phyloP scores from a whole-genome alignment of 2,113 vertebrate species.

The Epinephelus cyanopodus region DNA sequence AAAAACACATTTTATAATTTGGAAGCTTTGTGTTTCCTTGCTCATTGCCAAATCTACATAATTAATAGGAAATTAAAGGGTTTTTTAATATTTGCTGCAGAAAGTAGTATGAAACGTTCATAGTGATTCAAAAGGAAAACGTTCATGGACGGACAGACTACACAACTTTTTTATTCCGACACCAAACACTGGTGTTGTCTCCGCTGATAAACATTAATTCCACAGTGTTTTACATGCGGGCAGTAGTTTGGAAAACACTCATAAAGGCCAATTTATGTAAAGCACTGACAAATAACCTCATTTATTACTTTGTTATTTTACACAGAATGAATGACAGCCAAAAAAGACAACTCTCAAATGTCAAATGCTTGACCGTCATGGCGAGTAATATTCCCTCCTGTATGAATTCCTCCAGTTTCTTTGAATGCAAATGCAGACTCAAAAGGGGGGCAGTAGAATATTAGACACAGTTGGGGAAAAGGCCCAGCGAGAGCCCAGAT shows the following conservation, averaged over 20 bases:
- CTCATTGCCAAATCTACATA: neutral
- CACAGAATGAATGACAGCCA: neutral
- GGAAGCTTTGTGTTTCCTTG: neutral
- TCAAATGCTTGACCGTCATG: slow-evolving; percentile 1
- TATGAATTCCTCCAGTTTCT: neutral
- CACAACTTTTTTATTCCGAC: neutral
- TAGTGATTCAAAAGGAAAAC: neutral
- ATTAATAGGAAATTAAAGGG: neutral
- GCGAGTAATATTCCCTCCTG: neutral
- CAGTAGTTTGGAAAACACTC: neutral
- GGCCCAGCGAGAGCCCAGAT: slow-evolving; percentile 43
- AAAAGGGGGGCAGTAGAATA: neutral
- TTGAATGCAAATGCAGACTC: slow-evolving; percentile 14
- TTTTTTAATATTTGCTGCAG: neutral
- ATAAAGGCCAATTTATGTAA: neutral
- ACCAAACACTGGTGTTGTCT: neutral
- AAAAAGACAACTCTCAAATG: neutral
- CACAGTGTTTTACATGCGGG: neutral
- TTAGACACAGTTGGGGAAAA: slow-evolving; percentile 20
- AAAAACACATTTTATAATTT: slow-evolving; percentile 1
- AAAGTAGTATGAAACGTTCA: neutral
- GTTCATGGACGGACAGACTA: neutral
- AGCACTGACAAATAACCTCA: neutral
- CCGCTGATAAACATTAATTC: neutral
- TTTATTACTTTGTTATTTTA: slow-evolving; percentile 4